Evolutionary conservation across 53 echinoderm and acorn worm genomes (phyloP).

Genomic region (Henricia sp.): DNA sequence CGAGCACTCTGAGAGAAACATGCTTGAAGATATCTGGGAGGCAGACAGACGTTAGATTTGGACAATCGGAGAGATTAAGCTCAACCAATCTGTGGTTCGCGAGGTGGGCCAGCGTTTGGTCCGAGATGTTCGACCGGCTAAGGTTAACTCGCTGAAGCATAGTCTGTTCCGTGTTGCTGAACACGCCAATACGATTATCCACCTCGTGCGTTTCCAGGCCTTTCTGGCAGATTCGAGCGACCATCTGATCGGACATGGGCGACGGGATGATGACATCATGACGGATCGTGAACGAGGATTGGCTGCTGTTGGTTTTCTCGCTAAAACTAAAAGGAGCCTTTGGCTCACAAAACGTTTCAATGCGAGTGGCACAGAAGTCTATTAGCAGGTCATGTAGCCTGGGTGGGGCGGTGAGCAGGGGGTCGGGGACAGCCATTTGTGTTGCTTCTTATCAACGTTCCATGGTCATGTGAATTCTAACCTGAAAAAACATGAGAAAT

Average conservation of each 20-base stretch:
- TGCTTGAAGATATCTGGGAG: slow-evolving; percentile 70
- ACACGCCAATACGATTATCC: slow-evolving; percentile 60
- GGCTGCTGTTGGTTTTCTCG: not conserved
- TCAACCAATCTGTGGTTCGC: slow-evolving; percentile 75
- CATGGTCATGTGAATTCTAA: no score
- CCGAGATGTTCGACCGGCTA: slow-evolving; percentile 69
- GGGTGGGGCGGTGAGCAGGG: slow-evolving; percentile 31
- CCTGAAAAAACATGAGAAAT: no score
- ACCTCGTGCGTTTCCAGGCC: slow-evolving; percentile 47
- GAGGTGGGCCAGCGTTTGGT: slow-evolving; percentile 64
- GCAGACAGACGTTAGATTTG: slow-evolving; percentile 45
- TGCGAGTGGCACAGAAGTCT: slow-evolving; percentile 42
- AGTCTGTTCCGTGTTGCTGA: slow-evolving; percentile 69
- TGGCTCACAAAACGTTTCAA: slow-evolving; percentile 62
- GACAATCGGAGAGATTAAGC: slow-evolving; percentile 78
- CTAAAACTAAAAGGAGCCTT: no score
- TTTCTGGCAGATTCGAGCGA: slow-evolving; percentile 58
- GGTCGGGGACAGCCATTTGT: slow-evolving; percentile 45
- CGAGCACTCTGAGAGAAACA: slow-evolving; percentile 68
- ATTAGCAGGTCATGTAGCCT: slow-evolving; percentile 34
- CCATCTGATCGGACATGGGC: slow-evolving; percentile 75
- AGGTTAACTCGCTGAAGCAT: slow-evolving; percentile 76
- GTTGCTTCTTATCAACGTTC: no score
- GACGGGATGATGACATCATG: slow-evolving; percentile 73
- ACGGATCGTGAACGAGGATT: slow-evolving; percentile 36